Evolutionary conservation across 2,888 invertebrate genomes (phyloP).

Genomic region (Xylota segnis): DNA sequence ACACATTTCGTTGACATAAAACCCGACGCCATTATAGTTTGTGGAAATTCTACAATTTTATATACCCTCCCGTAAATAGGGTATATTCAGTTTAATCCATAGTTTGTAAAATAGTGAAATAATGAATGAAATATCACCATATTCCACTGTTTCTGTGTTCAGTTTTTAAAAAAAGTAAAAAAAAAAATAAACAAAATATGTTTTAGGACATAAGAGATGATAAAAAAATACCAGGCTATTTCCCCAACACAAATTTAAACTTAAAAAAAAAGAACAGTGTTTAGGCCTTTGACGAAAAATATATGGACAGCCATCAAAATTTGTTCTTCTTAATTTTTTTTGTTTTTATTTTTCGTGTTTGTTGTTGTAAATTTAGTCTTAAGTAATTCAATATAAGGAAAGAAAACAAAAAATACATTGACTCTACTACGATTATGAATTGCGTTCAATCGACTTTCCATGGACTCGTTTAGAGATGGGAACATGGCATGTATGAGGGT

Average conservation of each 20-base stretch:
- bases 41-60: slow-evolving; percentile 54
- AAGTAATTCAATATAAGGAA: no score
- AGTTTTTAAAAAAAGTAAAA: neutral
- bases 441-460: no score
- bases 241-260: neutral
- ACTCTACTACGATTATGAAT: no score
- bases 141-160: slow-evolving; percentile 5
- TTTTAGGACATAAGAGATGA: slow-evolving; percentile 8
- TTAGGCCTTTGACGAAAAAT: no score
- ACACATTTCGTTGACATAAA: slow-evolving; percentile 29
- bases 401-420: no score
- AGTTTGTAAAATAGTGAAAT: slow-evolving; percentile 53
- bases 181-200: neutral
- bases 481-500: no score
- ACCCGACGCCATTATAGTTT: slow-evolving; percentile 41
- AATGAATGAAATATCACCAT: slow-evolving; percentile 43
- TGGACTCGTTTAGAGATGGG: no score
- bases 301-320: no score
- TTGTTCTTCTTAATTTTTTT: neutral
- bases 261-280: no score
- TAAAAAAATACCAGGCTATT: neutral
- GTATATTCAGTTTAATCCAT: slow-evolving; percentile 59
- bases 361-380: no score
- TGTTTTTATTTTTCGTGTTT: neutral
- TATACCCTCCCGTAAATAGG: slow-evolving; percentile 30